Base-by-base conservation (phyloP, 2,888 invertebrate genomes). In the Troides helena region DNA sequence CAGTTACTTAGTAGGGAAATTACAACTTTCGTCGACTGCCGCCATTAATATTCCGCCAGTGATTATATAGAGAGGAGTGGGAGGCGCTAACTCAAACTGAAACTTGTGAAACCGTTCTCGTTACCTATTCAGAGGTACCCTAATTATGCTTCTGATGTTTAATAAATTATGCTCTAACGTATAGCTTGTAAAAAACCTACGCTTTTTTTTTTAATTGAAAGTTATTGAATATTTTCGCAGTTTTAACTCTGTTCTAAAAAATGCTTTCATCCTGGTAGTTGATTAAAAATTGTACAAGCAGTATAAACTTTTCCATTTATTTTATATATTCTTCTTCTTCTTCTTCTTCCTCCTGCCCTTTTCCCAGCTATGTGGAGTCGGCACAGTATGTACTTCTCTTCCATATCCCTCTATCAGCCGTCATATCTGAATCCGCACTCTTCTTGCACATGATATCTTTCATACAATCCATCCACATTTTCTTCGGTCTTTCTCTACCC, bases 81-180 rank as follows among this genome's bases (percentile, higher is more conserved):
- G 60, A 17, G 60, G 17, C 60, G 18, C n/a, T 18, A 60, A 60
- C 30, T 60, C 60, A 60, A 36, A 60, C 60, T 60, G 36, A 60
- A 60, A 36, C 60, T 60, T 60, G 60, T 17, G 36, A 60, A 60
- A 60, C 60, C 60, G 60, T 58, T 58, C 65, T 65, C 57, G 56
- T 58, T 65, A 57, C 58, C 65, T 65, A 65, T 65, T 65, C 65
- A 65, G 57, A 43, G 65, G 58, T 39, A 65, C 58, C 65, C 65
- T 57, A 65, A 65, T 65, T 65, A 65, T 18, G 58, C 58, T 58
- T 58, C 36, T 57, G 43, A 43, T 58, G 65, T 65, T 65, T 65
- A 58, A 60, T 60, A 60, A 58, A 58, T 58, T 58, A 58, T 58
- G 8, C 57, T n/a, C 57, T 23, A 58, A 8, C 23, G 57, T 58